Conservation (phyloP, 2,888 invertebrate species). For the Caenorhabditis plicata region DNA sequence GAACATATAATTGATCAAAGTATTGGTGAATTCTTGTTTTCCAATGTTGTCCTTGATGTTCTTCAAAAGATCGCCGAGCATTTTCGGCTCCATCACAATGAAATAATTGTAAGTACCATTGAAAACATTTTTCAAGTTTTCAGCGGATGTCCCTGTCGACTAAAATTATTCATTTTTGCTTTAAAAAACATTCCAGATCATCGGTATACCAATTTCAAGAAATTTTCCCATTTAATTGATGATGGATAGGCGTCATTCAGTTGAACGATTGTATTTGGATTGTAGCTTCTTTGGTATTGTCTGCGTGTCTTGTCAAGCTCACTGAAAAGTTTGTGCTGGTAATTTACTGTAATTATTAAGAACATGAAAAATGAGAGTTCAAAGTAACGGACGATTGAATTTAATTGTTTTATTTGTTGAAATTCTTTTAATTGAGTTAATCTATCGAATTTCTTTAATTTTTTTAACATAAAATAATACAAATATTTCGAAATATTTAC, state of each 20-base stretch:
- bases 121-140: slow-evolving; percentile 13
- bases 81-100: slow-evolving; percentile 35
- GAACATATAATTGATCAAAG: slow-evolving; percentile 47
- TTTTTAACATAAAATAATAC: too few relatives aligned
- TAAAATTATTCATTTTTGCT: neutral
- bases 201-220: neutral
- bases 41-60: slow-evolving; percentile 3
- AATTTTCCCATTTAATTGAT: too few relatives aligned
- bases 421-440: too few relatives aligned
- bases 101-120: slow-evolving; percentile 17
- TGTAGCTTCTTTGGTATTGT: slow-evolving; percentile 49
- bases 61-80: slow-evolving; percentile 15
- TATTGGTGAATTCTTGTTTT: too few relatives aligned
- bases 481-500: too few relatives aligned
- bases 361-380: too few relatives aligned
- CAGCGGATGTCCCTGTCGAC: slow-evolving; percentile 16
- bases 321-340: too few relatives aligned
- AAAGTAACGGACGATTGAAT: too few relatives aligned
- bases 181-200: neutral
- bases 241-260: slow-evolving; percentile 8
- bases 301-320: slow-evolving; percentile 51
- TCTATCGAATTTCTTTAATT: too few relatives aligned
- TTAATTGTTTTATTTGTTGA: too few relatives aligned
- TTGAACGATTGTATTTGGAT: slow-evolving; percentile 37
- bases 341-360: too few relatives aligned